Base-by-base conservation (phyloP, 2,113 vertebrate species). In the Dasypus novemcinctus region DNA sequence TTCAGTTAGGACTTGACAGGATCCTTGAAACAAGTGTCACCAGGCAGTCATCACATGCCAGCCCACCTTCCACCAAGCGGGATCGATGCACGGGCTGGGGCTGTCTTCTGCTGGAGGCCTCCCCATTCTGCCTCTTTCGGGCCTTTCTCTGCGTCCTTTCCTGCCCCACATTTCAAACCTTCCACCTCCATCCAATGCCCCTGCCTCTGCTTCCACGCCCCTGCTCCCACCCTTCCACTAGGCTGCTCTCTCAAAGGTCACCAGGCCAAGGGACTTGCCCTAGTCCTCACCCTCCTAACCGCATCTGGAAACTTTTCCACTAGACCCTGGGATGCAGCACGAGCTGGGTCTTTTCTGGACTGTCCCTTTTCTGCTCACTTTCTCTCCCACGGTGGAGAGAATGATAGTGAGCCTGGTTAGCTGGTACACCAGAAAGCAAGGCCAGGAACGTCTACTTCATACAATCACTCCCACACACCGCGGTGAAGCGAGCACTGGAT, bases 401-500 rank as follows among this genome's bases (percentile, higher is more conserved):
- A 31, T 66, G 46, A 33, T 23, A 61, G 41, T 18, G 61, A 31
- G 66, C 54, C 59, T 52, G 49, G 1, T 3, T 15, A 59, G 59
- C 76, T 82, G 94, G 69, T 46, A 2, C 20, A 25, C 9, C 52
- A 11, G 23, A 68, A 49, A 88, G 33, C 25, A 78, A 63, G 63
- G 61, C 52, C n/a, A 41, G 82, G 31, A 18, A 21, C 29, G 21
- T n/a, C 7, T 2, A 13, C 18, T 20, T 49, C 7, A 41, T 14
- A 10, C 41, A 7, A 14, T 23, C 52, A 8, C 10, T 17, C 14
- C 20, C 0, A 3, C 69, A 71, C 25, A 10, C 18, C 9, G 36
- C 1, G 10, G 68, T 5, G 7, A 38, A 38, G 64, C 27, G 57
- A 7, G 36, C 4, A 1, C 8, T 1, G 20, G 59, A 1, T 33